Conservation (phyloP, 2,113 vertebrate species). For the Triplophysa rosa region DNA sequence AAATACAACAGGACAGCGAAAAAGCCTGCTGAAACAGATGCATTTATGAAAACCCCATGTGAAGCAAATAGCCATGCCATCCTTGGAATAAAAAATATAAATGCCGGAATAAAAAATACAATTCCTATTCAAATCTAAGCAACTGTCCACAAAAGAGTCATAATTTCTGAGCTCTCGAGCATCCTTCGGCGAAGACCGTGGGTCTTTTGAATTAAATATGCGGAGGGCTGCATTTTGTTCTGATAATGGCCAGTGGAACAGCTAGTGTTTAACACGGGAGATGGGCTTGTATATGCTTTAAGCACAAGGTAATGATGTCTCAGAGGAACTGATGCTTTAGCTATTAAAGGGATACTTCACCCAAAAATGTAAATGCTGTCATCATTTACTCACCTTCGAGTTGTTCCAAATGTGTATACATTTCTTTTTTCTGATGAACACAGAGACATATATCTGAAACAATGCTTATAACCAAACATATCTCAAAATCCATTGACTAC, state of each 20-base stretch:
- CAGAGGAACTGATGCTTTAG: conserved; percentile 19
- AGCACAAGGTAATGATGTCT: conserved; percentile 22
- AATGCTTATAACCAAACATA: no score
- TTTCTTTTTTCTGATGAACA: no score
- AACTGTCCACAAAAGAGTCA: background rate
- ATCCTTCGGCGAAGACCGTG: background rate
- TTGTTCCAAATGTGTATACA: no score
- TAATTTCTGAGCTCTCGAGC: background rate
- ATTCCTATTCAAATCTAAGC: conserved; percentile 7
- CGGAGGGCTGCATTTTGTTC: background rate
- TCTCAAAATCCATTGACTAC: no score
- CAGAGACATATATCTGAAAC: no score
- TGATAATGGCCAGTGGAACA: background rate
- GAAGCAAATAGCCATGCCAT: background rate
- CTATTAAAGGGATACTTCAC: background rate
- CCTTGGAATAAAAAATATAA: background rate
- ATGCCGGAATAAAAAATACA: background rate
- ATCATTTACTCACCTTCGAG: no score
- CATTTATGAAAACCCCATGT: conserved; percentile 8
- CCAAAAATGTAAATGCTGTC: no score
- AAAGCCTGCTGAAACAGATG: conserved; percentile 1
- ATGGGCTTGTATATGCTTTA: conserved; percentile 19
- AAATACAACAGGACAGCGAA: conserved; percentile 1
- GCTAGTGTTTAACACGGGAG: background rate
- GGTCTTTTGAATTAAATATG: conserved; percentile 43